A percentile compares a stretch with the other conserved stretches of the same genome.
phyloP scores from a whole-genome alignment of 2,113 vertebrate genomes.

The Corydoras sp. region DNA sequence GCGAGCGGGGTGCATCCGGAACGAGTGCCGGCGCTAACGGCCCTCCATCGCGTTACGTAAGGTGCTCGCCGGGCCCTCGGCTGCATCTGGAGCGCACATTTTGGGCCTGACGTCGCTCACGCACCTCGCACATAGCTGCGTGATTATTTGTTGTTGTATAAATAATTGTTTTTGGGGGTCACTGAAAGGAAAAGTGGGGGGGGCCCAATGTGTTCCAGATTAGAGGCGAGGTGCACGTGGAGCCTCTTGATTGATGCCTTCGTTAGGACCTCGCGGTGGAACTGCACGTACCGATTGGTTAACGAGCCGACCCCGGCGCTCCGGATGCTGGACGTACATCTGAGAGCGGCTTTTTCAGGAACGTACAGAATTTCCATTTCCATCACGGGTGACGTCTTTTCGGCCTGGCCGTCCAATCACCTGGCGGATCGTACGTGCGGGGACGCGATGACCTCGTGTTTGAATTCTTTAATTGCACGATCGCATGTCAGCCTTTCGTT shows the following conservation, averaged over 20 bases:
- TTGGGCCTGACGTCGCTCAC: conserved; percentile 28
- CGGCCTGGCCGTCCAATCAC: conserved; percentile 22
- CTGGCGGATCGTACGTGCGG: conserved; percentile 7
- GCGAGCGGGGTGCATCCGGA: conserved; percentile 43
- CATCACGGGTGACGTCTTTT: conserved; percentile 42
- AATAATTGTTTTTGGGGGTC: conserved; percentile 42
- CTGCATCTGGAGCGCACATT: conserved; percentile 48
- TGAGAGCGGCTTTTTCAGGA: conserved; percentile 26
- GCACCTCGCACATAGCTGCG: conserved; percentile 36
- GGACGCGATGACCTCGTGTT: conserved; percentile 23
- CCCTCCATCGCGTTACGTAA: conserved; percentile 39
- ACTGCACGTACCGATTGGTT: conserved; percentile 24
- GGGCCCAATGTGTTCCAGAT: too few species aligned
- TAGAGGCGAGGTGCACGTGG: too few species aligned
- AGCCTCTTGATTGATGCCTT: conserved; percentile 35
- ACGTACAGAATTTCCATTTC: conserved; percentile 36
- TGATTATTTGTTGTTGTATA: conserved; percentile 40
- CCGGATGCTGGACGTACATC: conserved; percentile 34
- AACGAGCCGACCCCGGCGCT: conserved; percentile 8
- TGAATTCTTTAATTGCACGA: conserved; percentile 24
- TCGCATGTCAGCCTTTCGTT: conserved; percentile 20
- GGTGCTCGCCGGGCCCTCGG: conserved; percentile 21
- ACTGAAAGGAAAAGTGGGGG: neutral
- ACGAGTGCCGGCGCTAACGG: conserved; percentile 21
- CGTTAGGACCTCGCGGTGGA: conserved; percentile 19